Conservation (phyloP, 2,113 vertebrate species). For the Hydrolagus affinis region DNA sequence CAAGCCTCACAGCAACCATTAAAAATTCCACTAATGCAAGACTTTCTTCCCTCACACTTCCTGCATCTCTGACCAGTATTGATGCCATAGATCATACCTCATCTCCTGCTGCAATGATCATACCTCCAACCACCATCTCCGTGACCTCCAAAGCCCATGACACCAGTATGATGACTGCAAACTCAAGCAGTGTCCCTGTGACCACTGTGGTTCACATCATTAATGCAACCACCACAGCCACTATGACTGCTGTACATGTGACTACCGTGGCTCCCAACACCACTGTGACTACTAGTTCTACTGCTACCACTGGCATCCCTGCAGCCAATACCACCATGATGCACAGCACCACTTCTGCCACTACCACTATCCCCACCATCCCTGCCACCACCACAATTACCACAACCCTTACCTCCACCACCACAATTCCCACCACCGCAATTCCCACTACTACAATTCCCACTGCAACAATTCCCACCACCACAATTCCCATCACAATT, state of each 20-base stretch:
- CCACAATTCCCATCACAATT: background rate
- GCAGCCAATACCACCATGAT: background rate
- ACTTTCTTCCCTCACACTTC: background rate
- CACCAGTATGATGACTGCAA: background rate
- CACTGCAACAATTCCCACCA: background rate
- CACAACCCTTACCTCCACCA: background rate
- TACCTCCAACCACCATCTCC: background rate
- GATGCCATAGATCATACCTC: background rate
- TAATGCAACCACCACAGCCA: slow-evolving; percentile 31
- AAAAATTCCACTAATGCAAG: too few species aligned
- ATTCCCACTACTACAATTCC: background rate
- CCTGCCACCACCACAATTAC: slow-evolving; percentile 14
- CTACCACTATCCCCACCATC: slow-evolving; percentile 33
- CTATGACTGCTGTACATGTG: background rate
- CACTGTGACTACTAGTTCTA: too few species aligned
- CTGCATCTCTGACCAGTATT: background rate
- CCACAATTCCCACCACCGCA: slow-evolving; percentile 22
- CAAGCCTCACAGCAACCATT: background rate
- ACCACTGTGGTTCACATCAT: slow-evolving; percentile 29
- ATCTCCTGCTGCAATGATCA: background rate
- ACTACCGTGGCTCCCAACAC: too few species aligned
- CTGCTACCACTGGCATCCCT: too few species aligned
- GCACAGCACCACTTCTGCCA: background rate
- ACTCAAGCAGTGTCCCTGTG: background rate
- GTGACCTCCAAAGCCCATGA: slow-evolving; percentile 16